Conservation (phyloP, 2,888 invertebrate species). For the Magallana nippona region DNA sequence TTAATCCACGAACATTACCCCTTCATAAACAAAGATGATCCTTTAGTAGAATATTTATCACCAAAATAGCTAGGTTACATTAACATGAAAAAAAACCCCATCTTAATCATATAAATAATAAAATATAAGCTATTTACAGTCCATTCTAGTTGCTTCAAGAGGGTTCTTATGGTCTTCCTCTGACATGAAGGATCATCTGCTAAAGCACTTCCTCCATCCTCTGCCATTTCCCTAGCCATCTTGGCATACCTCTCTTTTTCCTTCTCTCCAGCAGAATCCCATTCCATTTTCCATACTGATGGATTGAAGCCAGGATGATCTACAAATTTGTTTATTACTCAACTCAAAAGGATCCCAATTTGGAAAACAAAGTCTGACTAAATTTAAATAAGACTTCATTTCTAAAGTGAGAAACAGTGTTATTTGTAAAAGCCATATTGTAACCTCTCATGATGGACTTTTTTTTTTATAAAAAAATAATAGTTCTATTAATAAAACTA, state of each 20-base stretch:
- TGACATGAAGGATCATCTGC: not conserved
- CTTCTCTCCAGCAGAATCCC: not conserved
- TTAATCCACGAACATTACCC: no score
- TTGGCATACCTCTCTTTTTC: not conserved
- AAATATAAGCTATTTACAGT: not conserved
- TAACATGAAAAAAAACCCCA: not conserved
- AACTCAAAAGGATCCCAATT: not conserved
- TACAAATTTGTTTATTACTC: constrained; percentile 6
- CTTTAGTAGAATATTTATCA: no score
- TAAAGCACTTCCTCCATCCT: not conserved
- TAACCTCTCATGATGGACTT: no score
- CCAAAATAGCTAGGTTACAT: no score
- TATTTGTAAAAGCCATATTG: not conserved
- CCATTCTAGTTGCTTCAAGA: constrained; percentile 1
- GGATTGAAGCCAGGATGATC: constrained; percentile 8
- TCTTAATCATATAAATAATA: not conserved
- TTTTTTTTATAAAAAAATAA: no score
- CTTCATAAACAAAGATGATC: no score
- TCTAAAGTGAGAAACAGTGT: not conserved
- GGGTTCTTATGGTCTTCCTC: not conserved
- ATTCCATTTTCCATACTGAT: not conserved
- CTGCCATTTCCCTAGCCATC: not conserved
- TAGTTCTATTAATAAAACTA: no score
- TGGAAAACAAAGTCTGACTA: not conserved
- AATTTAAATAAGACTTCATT: no score